phyloP scores from a whole-genome alignment of 2,797 vertebrate genomes.

The Ispidina lecontei region DNA sequence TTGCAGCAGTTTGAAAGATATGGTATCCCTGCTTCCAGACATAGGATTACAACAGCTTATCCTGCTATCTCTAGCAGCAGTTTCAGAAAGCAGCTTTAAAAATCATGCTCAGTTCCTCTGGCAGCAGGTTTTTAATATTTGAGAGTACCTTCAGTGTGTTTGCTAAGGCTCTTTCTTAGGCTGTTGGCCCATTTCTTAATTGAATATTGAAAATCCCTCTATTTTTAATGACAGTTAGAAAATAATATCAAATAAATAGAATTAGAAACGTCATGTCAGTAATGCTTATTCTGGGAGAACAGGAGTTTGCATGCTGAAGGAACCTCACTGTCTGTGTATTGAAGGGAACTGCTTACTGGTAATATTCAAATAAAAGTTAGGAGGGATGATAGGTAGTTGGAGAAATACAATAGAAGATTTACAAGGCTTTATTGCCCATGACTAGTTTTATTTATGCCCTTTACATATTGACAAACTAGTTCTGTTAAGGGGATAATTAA shows the following conservation, averaged over 20 bases:
- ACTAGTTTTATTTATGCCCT: constrained; percentile 26
- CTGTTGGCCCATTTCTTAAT: constrained; percentile 42
- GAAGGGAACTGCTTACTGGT: constrained; percentile 2
- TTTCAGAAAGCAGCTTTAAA: constrained; percentile 47
- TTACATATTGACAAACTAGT: constrained; percentile 5
- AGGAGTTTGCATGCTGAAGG: neutral
- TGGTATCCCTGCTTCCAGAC: constrained; percentile 55
- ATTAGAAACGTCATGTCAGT: neutral
- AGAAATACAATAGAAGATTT: constrained; percentile 25
- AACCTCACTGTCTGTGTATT: constrained; percentile 5
- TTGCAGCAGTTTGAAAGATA: constrained; percentile 52
- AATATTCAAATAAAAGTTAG: constrained; percentile 40
- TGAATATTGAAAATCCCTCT: constrained; percentile 16
- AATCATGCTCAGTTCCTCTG: constrained; percentile 31
- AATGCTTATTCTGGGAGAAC: neutral
- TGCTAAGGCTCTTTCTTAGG: constrained; percentile 20
- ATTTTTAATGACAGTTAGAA: constrained; percentile 17
- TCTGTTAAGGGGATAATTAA: constrained; percentile 28
- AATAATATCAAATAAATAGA: constrained; percentile 38
- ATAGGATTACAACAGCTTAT: constrained; percentile 67
- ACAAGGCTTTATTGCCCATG: constrained; percentile 21
- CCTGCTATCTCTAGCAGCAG: constrained; percentile 57
- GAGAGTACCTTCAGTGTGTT: constrained; percentile 36
- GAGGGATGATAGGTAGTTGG: neutral
- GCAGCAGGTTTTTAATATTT: constrained; percentile 50